A percentile compares a stretch with the other conserved stretches of the same genome.
These are phyloP conservation scores for Ectemnius cavifrons DNA, from an alignment of 2,888 invertebrate genomes.

Conservation along the genomic window DNA sequence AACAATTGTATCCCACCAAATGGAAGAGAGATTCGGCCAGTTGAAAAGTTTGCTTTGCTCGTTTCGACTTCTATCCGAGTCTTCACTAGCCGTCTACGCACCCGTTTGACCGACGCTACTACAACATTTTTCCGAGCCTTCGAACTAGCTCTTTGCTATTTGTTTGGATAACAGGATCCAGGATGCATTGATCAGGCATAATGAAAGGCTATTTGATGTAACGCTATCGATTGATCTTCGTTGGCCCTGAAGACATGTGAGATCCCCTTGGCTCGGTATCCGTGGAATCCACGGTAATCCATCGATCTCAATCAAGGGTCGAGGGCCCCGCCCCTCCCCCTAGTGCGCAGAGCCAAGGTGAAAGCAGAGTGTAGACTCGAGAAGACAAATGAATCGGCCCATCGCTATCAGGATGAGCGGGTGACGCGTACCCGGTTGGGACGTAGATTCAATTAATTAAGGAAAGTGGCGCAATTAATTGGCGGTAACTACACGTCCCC, in stretches of 20 bases:
- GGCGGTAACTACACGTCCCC: conserved; percentile 30
- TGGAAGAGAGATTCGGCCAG: neutral
- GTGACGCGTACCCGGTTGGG: conserved; percentile 62
- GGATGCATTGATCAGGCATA: neutral
- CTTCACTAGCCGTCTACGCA: too few relatives aligned
- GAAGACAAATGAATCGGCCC: conserved; percentile 40
- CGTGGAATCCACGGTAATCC: conserved; percentile 6
- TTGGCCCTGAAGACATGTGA: neutral
- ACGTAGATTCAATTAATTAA: conserved; percentile 73
- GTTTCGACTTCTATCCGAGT: too few relatives aligned
- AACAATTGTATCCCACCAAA: conserved; percentile 5
- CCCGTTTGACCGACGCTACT: too few relatives aligned
- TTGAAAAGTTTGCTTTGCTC: too few relatives aligned
- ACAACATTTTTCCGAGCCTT: too few relatives aligned
- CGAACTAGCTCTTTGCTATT: too few relatives aligned
- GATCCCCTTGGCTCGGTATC: conserved; percentile 9
- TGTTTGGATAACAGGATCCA: too few relatives aligned
- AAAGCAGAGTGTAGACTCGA: too few relatives aligned
- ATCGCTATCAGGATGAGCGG: conserved; percentile 30
- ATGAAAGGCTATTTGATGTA: neutral
- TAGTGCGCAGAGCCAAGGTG: too few relatives aligned
- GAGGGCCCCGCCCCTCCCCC: neutral
- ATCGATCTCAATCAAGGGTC: conserved; percentile 10
- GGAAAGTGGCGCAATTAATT: conserved; percentile 72
- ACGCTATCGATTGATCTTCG: neutral